A percentile compares a stretch with the other conserved stretches of the same genome.
Evolutionary conservation across 2,888 invertebrate genomes (phyloP).

Genomic region (Hirtodrosophila cameraria): DNA sequence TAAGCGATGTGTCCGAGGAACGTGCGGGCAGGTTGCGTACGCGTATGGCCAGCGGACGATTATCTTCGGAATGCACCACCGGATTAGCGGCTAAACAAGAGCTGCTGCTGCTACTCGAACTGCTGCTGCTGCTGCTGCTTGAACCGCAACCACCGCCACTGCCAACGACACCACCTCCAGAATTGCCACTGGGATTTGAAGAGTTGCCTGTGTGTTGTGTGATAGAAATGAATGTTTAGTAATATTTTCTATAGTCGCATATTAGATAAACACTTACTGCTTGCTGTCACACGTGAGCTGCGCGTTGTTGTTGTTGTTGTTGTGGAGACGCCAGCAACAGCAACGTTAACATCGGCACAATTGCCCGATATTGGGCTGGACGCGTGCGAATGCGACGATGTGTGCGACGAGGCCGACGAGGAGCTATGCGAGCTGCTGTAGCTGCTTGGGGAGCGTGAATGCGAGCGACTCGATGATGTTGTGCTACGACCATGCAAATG

Average conservation of each 20-base stretch:
- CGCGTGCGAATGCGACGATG: conserved; percentile 83
- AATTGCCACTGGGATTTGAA: conserved; percentile 81
- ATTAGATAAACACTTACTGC: conserved; percentile 53
- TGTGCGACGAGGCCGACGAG: conserved; percentile 80
- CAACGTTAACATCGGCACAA: conserved; percentile 71
- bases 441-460: conserved; percentile 85
- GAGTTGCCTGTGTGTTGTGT: conserved; percentile 67
- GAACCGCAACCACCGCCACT: conserved; percentile 69
- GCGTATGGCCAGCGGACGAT: conserved; percentile 94
- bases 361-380: conserved; percentile 83
- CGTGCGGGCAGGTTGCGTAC: conserved; percentile 95
- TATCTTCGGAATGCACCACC: conserved; percentile 85
- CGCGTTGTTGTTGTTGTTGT: conserved; percentile 52
- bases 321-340: conserved; percentile 36
- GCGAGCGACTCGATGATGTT: conserved; percentile 86
- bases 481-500: conserved; percentile 84
- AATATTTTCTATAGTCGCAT: too few species aligned
- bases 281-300: conserved; percentile 84
- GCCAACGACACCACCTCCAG: conserved; percentile 37
- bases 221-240: too few species aligned
- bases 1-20: conserved; percentile 96
- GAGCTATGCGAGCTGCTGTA: conserved; percentile 84
- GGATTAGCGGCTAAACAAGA: conserved; percentile 80
- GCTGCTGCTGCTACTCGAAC: conserved; percentile 76
- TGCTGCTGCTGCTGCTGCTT: conserved; percentile 70